Evolutionary conservation across 2,888 invertebrate species (phyloP).

Genomic region (Perithous albicinctus): DNA sequence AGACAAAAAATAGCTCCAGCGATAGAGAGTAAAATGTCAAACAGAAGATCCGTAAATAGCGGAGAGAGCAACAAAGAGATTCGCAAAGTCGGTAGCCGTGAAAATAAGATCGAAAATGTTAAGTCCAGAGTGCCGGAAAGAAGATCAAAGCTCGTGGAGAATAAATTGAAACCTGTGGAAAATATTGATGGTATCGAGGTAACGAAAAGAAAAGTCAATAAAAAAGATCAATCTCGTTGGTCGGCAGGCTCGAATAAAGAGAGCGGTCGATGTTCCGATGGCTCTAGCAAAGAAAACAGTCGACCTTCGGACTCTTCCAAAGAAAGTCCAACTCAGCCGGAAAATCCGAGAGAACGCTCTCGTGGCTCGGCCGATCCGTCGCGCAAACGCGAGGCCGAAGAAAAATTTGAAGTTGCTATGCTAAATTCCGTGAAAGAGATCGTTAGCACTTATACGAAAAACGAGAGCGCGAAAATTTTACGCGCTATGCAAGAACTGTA

Average conservation of each 20-base stretch:
- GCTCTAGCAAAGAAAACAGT: slow-evolving; percentile 79
- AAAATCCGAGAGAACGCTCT: slow-evolving; percentile 49
- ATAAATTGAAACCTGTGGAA: slow-evolving; percentile 58
- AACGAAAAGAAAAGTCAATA: slow-evolving; percentile 28
- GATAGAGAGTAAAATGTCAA: slow-evolving; percentile 28
- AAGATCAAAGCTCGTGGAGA: slow-evolving; percentile 30
- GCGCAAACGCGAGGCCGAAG: slow-evolving; percentile 71
- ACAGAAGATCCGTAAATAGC: slow-evolving; percentile 33
- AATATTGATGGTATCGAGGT: slow-evolving; percentile 36
- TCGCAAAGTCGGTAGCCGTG: slow-evolving; percentile 14
- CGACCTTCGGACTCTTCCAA: slow-evolving; percentile 74
- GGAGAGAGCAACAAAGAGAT: not conserved
- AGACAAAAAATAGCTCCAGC: slow-evolving; percentile 1
- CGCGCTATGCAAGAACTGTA: slow-evolving; percentile 78
- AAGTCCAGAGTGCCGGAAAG: slow-evolving; percentile 30
- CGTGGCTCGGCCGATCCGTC: slow-evolving; percentile 45
- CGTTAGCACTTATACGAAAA: slow-evolving; percentile 78
- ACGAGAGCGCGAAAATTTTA: slow-evolving; percentile 79
- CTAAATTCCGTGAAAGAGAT: slow-evolving; percentile 80
- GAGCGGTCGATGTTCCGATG: slow-evolving; percentile 70
- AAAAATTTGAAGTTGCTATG: slow-evolving; percentile 75
- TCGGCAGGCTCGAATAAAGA: slow-evolving; percentile 55
- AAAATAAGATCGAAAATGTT: not conserved
- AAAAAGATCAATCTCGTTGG: slow-evolving; percentile 45
- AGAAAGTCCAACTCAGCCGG: slow-evolving; percentile 65